phyloP scores from a whole-genome alignment of 2,888 invertebrate species.

The Epicampocera succincta region DNA sequence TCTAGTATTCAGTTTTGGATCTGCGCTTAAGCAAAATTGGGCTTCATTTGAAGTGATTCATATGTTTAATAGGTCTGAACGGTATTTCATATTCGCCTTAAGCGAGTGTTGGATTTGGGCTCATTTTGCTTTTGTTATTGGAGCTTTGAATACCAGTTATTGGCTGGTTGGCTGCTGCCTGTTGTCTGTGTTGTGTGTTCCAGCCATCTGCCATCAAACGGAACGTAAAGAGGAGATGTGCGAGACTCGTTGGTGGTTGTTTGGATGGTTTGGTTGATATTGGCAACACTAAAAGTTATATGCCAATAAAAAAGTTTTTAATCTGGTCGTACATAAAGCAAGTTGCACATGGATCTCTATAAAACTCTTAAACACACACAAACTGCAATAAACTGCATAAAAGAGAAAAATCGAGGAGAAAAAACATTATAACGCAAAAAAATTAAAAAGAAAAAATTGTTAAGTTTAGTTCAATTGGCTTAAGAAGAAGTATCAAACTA shows the following conservation, averaged over 20 bases:
- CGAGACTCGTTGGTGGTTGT: slow-evolving; percentile 24
- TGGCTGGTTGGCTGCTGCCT: slow-evolving; percentile 19
- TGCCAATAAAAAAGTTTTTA: slow-evolving; percentile 66
- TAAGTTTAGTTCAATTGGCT: slow-evolving; percentile 61
- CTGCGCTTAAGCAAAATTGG: too few relatives aligned
- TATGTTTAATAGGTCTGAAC: too few relatives aligned
- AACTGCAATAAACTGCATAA: slow-evolving; percentile 37
- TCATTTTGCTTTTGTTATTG: slow-evolving; percentile 7
- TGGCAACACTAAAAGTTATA: slow-evolving; percentile 62
- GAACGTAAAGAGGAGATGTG: slow-evolving; percentile 26
- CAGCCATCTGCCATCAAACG: slow-evolving; percentile 11
- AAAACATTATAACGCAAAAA: slow-evolving; percentile 32
- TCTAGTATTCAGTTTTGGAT: too few relatives aligned
- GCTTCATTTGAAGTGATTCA: too few relatives aligned
- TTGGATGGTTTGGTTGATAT: slow-evolving; percentile 46
- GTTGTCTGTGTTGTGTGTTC: neutral
- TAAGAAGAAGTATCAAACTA: slow-evolving; percentile 54
- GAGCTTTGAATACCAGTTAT: slow-evolving; percentile 30
- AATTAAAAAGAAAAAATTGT: slow-evolving; percentile 28
- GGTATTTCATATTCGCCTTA: too few relatives aligned
- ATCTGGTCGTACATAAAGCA: slow-evolving; percentile 57
- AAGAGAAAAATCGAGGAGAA: slow-evolving; percentile 18
- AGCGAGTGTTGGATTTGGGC: neutral
- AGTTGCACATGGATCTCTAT: slow-evolving; percentile 52
- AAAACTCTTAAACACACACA: slow-evolving; percentile 15